phyloP scores from a whole-genome alignment of 2,797 vertebrate genomes.

The Pteronotus mesoamericanus region DNA sequence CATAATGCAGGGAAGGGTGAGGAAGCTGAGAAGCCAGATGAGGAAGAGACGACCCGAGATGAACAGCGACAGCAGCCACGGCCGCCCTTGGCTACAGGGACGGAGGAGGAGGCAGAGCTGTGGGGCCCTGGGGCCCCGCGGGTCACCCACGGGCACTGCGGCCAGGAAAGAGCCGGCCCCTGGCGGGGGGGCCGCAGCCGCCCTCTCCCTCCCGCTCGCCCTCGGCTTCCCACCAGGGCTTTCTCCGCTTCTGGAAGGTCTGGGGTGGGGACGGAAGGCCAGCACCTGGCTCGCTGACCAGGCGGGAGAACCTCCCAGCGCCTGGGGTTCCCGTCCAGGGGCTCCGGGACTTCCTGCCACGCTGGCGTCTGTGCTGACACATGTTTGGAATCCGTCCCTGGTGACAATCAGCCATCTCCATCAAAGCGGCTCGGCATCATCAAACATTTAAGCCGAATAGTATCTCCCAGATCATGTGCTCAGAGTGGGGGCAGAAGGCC shows the following conservation, averaged over 20 bases:
- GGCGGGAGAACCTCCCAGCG: not conserved
- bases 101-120: not conserved
- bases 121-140: not conserved
- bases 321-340: not conserved
- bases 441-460: not conserved
- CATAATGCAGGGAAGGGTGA: not conserved
- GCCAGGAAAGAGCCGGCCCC: accelerated
- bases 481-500: not conserved
- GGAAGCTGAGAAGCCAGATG: not conserved
- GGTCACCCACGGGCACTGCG: not conserved
- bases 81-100: not conserved
- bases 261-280: not conserved
- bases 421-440: not conserved
- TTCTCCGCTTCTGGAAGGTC: not conserved
- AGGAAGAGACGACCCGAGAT: not conserved
- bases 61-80: not conserved
- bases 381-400: not conserved
- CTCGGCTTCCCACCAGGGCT: too few relatives aligned
- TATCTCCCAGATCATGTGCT: not conserved
- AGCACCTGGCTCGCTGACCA: too few relatives aligned
- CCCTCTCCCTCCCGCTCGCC: not conserved
- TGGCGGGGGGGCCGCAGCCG: accelerated
- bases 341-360: not conserved
- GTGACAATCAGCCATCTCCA: not conserved
- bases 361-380: not conserved